These are phyloP conservation scores for Ceyx margarethae DNA, from an alignment of 2,113 vertebrate species.

Conservation along the genomic window DNA sequence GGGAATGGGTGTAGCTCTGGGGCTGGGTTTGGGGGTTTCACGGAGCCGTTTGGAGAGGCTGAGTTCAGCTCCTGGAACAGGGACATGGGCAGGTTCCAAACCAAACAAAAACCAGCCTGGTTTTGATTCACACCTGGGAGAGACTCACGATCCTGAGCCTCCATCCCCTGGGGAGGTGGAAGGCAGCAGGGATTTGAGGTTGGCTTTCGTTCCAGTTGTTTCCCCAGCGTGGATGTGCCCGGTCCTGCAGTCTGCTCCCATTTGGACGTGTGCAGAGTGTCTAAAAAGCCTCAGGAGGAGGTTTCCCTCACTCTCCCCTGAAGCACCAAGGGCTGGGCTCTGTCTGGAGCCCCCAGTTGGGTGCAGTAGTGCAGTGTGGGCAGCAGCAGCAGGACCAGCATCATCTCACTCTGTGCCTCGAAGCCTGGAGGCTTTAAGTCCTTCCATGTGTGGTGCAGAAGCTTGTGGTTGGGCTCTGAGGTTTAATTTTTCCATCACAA, in stretches of 20 bases:
- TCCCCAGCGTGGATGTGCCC: not conserved
- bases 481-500: not conserved
- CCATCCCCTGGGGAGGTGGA: not conserved
- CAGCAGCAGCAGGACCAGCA: not conserved
- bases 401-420: not conserved
- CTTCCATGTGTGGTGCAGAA: fast-evolving
- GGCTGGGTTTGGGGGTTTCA: not conserved
- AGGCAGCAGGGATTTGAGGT: not conserved
- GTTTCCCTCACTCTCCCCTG: not conserved
- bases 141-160: fast-evolving
- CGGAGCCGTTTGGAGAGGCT: not conserved
- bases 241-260: fast-evolving
- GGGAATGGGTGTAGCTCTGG: not conserved
- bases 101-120: not conserved
- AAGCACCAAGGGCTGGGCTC: not conserved
- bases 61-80: not conserved
- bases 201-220: not conserved
- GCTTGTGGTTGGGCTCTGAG: not conserved
- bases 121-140: fast-evolving
- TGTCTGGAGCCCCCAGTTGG: not conserved
- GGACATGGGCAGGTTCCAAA: not conserved
- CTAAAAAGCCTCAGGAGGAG: fast-evolving
- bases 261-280: fast-evolving
- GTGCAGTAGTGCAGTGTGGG: fast-evolving
- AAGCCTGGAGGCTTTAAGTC: not conserved